Percentiles rank a stretch among this genome's conserved stretches.
Evolutionary conservation across 2,113 vertebrate genomes (phyloP).

Genomic region (Chroicocephalus ridibundus): DNA sequence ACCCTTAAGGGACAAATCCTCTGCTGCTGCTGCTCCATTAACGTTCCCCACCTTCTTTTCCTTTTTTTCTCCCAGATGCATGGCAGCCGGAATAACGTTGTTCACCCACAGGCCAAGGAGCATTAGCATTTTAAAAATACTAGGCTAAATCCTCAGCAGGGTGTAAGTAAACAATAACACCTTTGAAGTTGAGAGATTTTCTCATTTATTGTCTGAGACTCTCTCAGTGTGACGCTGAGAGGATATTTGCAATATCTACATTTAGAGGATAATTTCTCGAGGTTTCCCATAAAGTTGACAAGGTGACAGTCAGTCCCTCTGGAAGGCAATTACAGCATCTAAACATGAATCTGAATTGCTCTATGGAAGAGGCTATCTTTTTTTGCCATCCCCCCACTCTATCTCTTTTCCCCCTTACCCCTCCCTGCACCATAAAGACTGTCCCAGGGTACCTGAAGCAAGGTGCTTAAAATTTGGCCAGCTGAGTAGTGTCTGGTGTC

Average conservation of each 20-base stretch:
- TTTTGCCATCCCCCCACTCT: background rate
- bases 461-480: background rate
- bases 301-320: background rate
- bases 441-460: background rate
- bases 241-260: background rate
- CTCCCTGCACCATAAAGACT: background rate
- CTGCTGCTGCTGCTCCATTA: background rate
- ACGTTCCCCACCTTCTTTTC: background rate
- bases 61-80: background rate
- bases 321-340: background rate
- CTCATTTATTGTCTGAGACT: background rate
- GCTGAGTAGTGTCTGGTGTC: background rate
- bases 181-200: background rate
- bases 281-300: background rate
- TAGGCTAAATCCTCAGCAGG: background rate
- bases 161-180: background rate
- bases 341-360: background rate
- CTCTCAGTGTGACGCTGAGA: background rate
- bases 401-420: background rate
- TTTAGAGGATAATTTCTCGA: background rate
- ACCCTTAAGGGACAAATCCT: background rate
- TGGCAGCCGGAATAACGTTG: background rate
- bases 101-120: background rate
- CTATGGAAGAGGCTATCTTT: accelerated
- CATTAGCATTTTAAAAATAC: background rate